Conservation (phyloP, 2,113 vertebrate species). For the Apeltes quadracus region DNA sequence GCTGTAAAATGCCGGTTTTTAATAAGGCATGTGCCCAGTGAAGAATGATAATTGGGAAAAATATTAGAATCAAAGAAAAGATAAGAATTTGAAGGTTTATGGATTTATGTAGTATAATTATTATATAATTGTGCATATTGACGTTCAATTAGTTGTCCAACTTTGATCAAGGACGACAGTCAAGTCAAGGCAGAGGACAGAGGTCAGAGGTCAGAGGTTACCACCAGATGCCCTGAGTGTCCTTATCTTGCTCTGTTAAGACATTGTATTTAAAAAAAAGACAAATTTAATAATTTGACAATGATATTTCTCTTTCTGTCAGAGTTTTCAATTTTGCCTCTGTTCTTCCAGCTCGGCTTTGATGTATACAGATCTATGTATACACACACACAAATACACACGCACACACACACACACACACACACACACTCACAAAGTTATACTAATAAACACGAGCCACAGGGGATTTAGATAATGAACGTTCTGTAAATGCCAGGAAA, state of each 20-base stretch:
- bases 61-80: not conserved
- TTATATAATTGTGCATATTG: not conserved
- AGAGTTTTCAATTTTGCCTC: not conserved
- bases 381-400: not conserved
- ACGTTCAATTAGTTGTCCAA: not conserved
- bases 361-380: slow-evolving; percentile 13
- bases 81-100: not conserved
- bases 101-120: not conserved
- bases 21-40: not conserved
- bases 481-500: slow-evolving; percentile 31
- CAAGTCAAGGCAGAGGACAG: not conserved
- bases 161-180: not conserved
- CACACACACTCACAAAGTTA: slow-evolving; percentile 8
- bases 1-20: not conserved
- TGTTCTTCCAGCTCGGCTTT: slow-evolving; percentile 8
- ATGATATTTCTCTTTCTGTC: not conserved
- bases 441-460: slow-evolving; percentile 24
- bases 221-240: not conserved
- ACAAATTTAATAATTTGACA: not conserved
- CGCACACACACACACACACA: not conserved
- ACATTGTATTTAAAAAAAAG: not conserved
- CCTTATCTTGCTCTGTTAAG: not conserved
- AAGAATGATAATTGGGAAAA: not conserved
- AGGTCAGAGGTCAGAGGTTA: not conserved
- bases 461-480: slow-evolving; percentile 50